These are phyloP conservation scores for Spilogale gracilis DNA, from an alignment of 2,113 vertebrate genomes.

Conservation along the genomic window DNA sequence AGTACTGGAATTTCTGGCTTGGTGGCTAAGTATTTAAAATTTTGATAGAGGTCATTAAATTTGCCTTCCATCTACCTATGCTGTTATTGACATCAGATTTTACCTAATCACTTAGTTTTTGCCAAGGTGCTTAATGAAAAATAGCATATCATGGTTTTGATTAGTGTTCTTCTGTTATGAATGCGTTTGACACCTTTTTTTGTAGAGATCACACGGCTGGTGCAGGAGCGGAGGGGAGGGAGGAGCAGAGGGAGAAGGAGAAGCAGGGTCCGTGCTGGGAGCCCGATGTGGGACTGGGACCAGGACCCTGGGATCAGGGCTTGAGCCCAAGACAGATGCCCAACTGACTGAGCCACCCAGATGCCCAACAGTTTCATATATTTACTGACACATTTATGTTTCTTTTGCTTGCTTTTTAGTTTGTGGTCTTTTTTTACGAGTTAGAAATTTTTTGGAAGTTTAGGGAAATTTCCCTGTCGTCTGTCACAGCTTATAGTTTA, in stretches of 20 bases:
- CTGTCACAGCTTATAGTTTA: neutral
- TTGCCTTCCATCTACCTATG: neutral
- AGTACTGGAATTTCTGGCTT: neutral
- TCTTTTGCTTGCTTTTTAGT: neutral
- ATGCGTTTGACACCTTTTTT: neutral
- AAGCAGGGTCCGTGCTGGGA: neutral
- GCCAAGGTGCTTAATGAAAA: conserved; percentile 5
- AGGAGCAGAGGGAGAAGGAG: neutral
- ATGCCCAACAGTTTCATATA: neutral
- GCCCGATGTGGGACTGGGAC: neutral
- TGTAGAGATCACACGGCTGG: neutral
- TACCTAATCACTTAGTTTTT: conserved; percentile 44
- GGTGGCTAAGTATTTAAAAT: neutral
- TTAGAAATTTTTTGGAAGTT: conserved; percentile 46
- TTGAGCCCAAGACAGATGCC: neutral
- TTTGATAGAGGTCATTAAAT: neutral
- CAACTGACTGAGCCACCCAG: neutral
- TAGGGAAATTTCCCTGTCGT: neutral
- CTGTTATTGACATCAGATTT: neutral
- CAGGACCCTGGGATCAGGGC: neutral
- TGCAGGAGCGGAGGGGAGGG: neutral
- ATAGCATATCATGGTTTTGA: conserved; percentile 6
- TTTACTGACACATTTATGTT: neutral
- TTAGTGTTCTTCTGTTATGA: conserved; percentile 30
- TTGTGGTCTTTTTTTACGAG: neutral